Evolutionary conservation across 2,888 invertebrate species (phyloP).

Genomic region (Trachelus iudaicus): DNA sequence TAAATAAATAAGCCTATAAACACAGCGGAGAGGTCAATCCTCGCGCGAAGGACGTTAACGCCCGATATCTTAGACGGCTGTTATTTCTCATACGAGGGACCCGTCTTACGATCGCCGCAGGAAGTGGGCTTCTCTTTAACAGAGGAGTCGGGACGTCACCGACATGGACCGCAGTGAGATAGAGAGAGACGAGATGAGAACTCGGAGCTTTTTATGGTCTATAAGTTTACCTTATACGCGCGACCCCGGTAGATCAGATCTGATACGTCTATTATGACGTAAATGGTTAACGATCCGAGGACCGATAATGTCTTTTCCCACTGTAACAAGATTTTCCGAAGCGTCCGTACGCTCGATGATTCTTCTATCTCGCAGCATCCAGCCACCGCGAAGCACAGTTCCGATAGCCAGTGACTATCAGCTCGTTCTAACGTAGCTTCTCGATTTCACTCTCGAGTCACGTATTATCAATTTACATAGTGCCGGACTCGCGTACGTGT

Average conservation of each 20-base stretch:
- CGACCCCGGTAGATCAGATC: slow-evolving; percentile 57
- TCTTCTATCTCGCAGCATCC: neutral
- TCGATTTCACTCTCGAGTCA: neutral
- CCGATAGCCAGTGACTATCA: neutral
- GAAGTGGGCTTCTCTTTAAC: neutral
- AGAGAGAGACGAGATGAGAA: neutral
- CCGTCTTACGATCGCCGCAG: slow-evolving; percentile 43
- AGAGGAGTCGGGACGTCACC: neutral
- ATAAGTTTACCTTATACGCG: slow-evolving; percentile 56
- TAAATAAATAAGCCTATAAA: slow-evolving; percentile 66
- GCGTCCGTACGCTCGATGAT: neutral
- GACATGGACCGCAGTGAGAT: neutral
- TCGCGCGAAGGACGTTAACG: slow-evolving; percentile 60
- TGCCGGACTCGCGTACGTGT: neutral
- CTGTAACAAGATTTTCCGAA: neutral
- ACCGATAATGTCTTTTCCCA: neutral
- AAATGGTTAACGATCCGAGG: slow-evolving; percentile 52
- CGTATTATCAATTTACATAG: neutral
- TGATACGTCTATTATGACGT: slow-evolving; percentile 63
- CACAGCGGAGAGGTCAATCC: slow-evolving; percentile 60
- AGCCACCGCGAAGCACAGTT: neutral
- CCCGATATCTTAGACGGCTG: slow-evolving; percentile 59
- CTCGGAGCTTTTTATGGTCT: slow-evolving; percentile 61
- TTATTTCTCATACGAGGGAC: slow-evolving; percentile 63
- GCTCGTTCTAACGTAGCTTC: neutral